Evolutionary conservation across 2,797 vertebrate genomes (phyloP), one percentile per base, ranked within the genome.

Genomic region (Sebastes steindachneri): DNA sequence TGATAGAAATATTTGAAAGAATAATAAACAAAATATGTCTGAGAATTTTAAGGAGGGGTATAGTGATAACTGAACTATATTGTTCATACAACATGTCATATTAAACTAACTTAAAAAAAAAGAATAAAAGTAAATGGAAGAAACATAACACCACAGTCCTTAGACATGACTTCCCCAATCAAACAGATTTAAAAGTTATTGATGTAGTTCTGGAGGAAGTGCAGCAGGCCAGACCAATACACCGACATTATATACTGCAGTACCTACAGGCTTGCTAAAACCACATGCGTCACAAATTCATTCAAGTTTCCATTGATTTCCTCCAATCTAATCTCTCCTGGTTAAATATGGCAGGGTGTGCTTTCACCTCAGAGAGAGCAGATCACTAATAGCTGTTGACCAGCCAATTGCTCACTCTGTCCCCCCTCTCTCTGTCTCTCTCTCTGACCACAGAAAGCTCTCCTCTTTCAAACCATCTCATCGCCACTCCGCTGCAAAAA

Each of bases 381-480:
- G 70, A 69, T 76, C 55, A 28, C 31, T 84, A 79, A 68, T 51
- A 71, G 82, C 59, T 83, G 80, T 80, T 76, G 82, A 90, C 62
- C 70, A 57, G 66, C 80, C 77, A 68, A 53, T 68, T 67, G 77
- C 83, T 76, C 70, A 33, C 51, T 80, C 37, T 31, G 15, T 63
- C 63, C 72, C 28, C 33, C n/a, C n/a, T 73, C 45, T 48, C 45
- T 71, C 41, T 17, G 25, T 65, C 14, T 25, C 67, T 54, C 66
- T 67, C 54, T 79, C 63, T 35, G 76, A 88, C 86, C 90, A 84
- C 88, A 88, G 86, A 89, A 80, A 85, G 75, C 82, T 86, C 85
- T 91, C 62, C 60, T 65, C 72, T 88, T 80, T 83, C 74, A 82
- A 82, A 83, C 65, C 80, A 68, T 55, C 69, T 77, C 77, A 66